Evolutionary conservation across 2,797 vertebrate genomes (phyloP), one percentile per base, ranked within the genome.

Genomic region (Harpagifer antarcticus): DNA sequence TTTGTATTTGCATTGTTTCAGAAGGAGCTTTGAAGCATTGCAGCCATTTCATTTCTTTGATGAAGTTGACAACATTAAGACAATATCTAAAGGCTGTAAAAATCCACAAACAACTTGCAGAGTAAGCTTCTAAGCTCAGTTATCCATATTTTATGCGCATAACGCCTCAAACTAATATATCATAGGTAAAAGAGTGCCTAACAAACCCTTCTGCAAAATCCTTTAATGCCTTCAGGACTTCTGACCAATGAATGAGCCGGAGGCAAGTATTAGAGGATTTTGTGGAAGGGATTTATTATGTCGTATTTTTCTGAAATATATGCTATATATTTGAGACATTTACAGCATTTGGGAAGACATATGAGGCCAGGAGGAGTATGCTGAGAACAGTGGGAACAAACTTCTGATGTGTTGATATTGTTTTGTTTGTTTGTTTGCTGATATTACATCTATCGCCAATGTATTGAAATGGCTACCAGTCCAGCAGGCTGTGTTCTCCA

Each of bases 221-320:
- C 44, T 42, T 43, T 64, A 44, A 47, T 63, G 27, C 52, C 63
- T 78, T 63, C 72, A 70, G 78, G 74, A 76, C 31, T 70, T 75
- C 50, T 70, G 23, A 72, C 56, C 67, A 72, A 31, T 58, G 67
- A 73, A 69, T 59, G 59, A 74, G 76, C 79, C 14, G 2, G n/a
- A 79, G 80, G 80, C 47, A 65, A 74, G 72, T 71, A 76, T 81
- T 63, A 71, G 62, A 76, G 56, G 54, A 83, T 79, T 81, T 80
- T 82, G 58, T 68, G 13, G 52, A 73, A 55, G 53, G 62, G 42
- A 65, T 69, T 80, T 72, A 72, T 68, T 49, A 54, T 77, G 33
- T 72, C 14, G 27, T 59, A 67, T 49, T 70, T 82, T 50, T 52
- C 64, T 75, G 47, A 78, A 78, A 68, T 79, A 54, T 75, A 72